Evolutionary conservation across 1,140 invertebrate species (phyloP), one percentile per base, ranked within the genome.

Genomic region (Musca vetustissima): DNA sequence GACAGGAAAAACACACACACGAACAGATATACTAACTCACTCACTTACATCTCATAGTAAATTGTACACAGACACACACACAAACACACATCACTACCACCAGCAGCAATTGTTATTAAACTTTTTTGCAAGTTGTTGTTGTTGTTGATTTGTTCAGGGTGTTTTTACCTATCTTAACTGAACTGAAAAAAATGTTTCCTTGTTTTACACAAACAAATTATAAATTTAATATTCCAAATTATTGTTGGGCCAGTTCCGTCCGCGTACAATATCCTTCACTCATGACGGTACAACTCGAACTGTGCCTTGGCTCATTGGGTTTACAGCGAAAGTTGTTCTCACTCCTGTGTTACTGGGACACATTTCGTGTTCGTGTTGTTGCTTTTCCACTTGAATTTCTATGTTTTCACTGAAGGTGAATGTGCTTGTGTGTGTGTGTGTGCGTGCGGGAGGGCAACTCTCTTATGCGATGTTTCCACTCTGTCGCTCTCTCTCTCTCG

Each of bases 231-330:
- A 52, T 52, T 52, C 13, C 13, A 7, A 32, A 32, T 17, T 14
- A 17, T 61, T n/a, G n/a, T n/a, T n/a, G n/a, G 28, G 11, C 36
- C 36, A 43, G 36, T 43, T 43, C 36, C 36, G 36, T 43, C 36
- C 57, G 57, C 57, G 28, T 36, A 36, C 19, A 4, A n/a, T 61
- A 61, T 61, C 57, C 57, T 43, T 36, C 19, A 61, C 57, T 61
- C 57, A 61, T 61, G 36, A 61, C 57, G 28, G 28, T 32, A 36
- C 57, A 61, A 61, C 57, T 61, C 57, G 57, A 61, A 61, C 57
- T 61, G 57, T 61, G 57, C 57, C 11, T 43, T 6, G 36, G 36
- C 36, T 43, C 36, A 8, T 43, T 43, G 11, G 36, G 36, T 43
- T 43, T 8, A 2, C 11, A 43, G 36, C 36, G 36, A 43, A 43